These are phyloP conservation scores for Tachysurus vachellii DNA, from an alignment of 2,113 vertebrate species.

Conservation along the genomic window DNA sequence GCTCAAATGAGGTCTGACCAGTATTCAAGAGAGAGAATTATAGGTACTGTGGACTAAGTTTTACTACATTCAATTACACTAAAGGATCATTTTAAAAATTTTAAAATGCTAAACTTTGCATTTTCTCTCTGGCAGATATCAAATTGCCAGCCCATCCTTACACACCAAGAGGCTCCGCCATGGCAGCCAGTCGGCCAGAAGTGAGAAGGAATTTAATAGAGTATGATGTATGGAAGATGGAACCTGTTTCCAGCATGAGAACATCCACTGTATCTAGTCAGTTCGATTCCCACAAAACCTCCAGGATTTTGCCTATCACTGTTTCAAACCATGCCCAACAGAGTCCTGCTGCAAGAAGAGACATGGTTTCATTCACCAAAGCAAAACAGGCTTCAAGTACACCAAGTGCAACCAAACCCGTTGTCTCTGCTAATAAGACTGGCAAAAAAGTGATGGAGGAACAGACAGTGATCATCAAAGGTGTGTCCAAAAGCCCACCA, in stretches of 20 bases:
- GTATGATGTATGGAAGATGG: constrained; percentile 67
- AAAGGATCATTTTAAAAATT: not conserved
- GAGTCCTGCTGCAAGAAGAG: constrained; percentile 69
- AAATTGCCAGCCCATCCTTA: constrained; percentile 72
- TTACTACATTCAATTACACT: not conserved
- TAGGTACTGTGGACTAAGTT: constrained; percentile 67
- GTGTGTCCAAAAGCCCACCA: constrained; percentile 46
- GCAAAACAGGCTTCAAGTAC: constrained; percentile 61
- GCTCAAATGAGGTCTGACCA: constrained; percentile 71
- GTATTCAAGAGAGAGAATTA: constrained; percentile 66
- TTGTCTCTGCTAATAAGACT: constrained; percentile 44
- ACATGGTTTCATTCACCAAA: constrained; percentile 74
- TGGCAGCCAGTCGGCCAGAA: constrained; percentile 67
- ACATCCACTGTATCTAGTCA: constrained; percentile 58
- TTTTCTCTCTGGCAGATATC: constrained; percentile 74
- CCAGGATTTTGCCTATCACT: constrained; percentile 64
- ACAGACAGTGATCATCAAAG: constrained; percentile 61
- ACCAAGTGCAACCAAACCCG: constrained; percentile 46
- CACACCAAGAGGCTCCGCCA: constrained; percentile 65
- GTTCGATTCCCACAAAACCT: constrained; percentile 62
- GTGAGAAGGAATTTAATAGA: constrained; percentile 65
- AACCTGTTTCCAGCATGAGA: constrained; percentile 61
- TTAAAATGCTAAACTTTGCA: constrained; percentile 20
- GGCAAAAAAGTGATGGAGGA: constrained; percentile 65
- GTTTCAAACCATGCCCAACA: constrained; percentile 61